Percentiles rank a stretch among this genome's conserved stretches.
Conservation (phyloP, 2,113 vertebrate species). For the Laticauda laticaudata region DNA sequence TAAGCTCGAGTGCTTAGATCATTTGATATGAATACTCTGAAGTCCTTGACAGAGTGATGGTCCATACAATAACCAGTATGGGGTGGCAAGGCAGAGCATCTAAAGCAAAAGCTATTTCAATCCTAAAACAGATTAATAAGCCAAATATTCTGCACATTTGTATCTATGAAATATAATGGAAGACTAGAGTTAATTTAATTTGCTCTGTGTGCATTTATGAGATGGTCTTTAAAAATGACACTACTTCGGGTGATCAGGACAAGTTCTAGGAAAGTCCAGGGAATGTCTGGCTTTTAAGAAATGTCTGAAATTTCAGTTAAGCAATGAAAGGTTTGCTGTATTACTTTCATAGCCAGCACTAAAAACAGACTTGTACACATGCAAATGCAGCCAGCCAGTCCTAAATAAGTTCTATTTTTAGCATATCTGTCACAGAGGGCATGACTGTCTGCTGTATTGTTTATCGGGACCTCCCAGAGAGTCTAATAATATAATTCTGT, state of each 20-base stretch:
- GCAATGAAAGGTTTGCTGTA: neutral
- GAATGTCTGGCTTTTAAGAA: conserved; percentile 10
- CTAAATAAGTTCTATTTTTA: neutral
- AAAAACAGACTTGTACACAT: neutral
- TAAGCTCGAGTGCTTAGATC: too few relatives aligned
- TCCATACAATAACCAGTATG: neutral
- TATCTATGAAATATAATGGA: neutral
- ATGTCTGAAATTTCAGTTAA: neutral
- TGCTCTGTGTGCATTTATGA: neutral
- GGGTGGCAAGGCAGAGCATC: neutral
- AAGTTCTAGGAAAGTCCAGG: neutral
- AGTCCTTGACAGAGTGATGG: too few relatives aligned
- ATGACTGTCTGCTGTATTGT: neutral
- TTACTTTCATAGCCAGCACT: conserved; percentile 18
- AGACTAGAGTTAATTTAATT: neutral
- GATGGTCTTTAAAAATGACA: neutral
- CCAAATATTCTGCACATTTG: neutral
- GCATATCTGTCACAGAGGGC: neutral
- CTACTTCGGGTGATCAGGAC: neutral
- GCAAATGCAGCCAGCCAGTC: neutral
- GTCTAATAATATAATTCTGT: neutral
- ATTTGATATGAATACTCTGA: too few relatives aligned
- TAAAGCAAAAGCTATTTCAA: neutral
- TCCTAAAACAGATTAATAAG: neutral
- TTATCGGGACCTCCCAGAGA: neutral